Percentiles rank a stretch among this genome's conserved stretches.
These are phyloP conservation scores for Chrysolina americana DNA, from an alignment of 2,888 invertebrate species.

Conservation along the genomic window DNA sequence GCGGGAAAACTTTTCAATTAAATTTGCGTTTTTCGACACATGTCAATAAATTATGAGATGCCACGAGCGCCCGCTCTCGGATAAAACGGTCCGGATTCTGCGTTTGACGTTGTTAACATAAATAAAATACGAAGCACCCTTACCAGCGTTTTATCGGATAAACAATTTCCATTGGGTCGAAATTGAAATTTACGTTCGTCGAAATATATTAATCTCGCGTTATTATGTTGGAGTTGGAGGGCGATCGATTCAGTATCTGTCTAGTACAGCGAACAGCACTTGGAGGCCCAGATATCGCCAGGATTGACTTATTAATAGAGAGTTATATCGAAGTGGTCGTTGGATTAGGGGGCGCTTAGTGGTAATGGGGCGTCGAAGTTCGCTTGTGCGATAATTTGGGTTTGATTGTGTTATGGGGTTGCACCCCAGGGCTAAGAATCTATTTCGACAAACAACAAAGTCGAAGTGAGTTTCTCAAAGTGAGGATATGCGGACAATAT, in stretches of 20 bases:
- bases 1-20: constrained; percentile 18
- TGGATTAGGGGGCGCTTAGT: background rate
- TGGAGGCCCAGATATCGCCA: constrained; percentile 8
- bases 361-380: constrained; percentile 8
- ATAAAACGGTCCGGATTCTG: constrained; percentile 40
- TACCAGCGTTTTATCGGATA: constrained; percentile 36
- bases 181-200: constrained; percentile 25
- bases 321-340: constrained; percentile 13
- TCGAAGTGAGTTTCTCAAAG: too few relatives aligned
- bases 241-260: constrained; percentile 18
- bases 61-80: constrained; percentile 21
- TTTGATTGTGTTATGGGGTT: constrained; percentile 11
- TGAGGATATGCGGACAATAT: background rate
- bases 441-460: background rate
- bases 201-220: background rate
- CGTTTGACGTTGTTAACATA: constrained; percentile 43
- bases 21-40: constrained; percentile 18
- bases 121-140: constrained; percentile 41
- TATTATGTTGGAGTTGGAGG: background rate
- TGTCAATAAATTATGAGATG: constrained; percentile 33
- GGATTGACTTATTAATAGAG: constrained; percentile 20
- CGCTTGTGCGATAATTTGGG: background rate
- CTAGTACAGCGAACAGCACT: constrained; percentile 10
- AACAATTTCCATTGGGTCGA: constrained; percentile 36
- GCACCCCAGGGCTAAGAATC: background rate